Evolutionary conservation across 2,113 vertebrate genomes (phyloP).

Genomic region (Tympanuchus pallidicinctus): DNA sequence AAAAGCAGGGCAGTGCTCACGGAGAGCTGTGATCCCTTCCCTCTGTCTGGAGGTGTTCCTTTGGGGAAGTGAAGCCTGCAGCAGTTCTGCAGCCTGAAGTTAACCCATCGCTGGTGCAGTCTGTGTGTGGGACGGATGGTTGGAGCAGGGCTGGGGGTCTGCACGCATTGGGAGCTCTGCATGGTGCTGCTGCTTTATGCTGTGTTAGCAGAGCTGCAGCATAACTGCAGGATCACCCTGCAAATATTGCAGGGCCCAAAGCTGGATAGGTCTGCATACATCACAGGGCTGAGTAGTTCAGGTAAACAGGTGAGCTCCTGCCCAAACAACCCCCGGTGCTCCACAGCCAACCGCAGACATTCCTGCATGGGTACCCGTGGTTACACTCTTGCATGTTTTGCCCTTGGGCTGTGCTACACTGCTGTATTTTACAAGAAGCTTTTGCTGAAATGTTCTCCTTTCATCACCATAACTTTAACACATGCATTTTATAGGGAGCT

Average conservation of each 20-base stretch:
- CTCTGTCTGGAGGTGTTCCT: too few species aligned
- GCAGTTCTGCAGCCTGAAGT: not conserved
- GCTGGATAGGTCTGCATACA: conserved; percentile 59
- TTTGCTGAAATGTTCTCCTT: conserved; percentile 56
- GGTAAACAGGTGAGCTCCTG: conserved; percentile 69
- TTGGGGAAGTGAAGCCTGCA: not conserved
- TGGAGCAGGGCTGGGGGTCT: too few species aligned
- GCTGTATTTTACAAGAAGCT: not conserved
- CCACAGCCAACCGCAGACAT: not conserved
- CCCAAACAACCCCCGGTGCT: conserved; percentile 51
- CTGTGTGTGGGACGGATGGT: fast-evolving
- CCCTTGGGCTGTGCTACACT: fast-evolving
- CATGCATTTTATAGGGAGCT: conserved; percentile 50
- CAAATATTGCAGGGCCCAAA: not conserved
- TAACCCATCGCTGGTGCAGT: not conserved
- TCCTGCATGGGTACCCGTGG: too few species aligned
- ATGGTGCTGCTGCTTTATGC: too few species aligned
- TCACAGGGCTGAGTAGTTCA: conserved; percentile 67
- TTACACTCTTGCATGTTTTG: not conserved
- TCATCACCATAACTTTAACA: conserved; percentile 17
- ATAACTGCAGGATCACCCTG: conserved; percentile 29
- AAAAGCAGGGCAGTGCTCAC: not conserved
- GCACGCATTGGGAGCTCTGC: not conserved
- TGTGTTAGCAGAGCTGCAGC: not conserved
- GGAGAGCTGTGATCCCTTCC: fast-evolving